phyloP scores from a whole-genome alignment of 2,797 vertebrate genomes.

The Geotria australis region DNA sequence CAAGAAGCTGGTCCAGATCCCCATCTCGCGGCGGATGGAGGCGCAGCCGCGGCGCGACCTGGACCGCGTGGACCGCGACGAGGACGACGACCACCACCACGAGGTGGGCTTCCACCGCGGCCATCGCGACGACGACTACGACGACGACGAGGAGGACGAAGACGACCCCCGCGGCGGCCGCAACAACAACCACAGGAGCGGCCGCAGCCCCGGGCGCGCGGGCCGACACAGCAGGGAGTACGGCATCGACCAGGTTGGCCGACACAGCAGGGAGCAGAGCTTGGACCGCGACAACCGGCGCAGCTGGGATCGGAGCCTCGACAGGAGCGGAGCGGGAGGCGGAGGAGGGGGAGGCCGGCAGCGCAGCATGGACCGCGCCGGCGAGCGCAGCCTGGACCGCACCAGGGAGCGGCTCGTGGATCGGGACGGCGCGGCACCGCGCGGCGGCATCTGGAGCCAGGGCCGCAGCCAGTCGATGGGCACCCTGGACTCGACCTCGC shows the following conservation, averaged over 20 bases:
- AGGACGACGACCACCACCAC: background rate
- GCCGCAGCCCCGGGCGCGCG: too few species aligned
- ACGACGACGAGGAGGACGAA: too few species aligned
- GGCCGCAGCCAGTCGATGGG: background rate
- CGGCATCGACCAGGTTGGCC: too few species aligned
- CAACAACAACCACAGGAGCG: too few species aligned
- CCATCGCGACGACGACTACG: background rate
- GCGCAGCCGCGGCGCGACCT: background rate
- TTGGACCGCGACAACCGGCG: too few species aligned
- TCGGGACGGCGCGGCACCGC: background rate
- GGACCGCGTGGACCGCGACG: background rate
- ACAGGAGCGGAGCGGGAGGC: background rate
- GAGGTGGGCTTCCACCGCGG: background rate
- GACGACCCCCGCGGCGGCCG: too few species aligned
- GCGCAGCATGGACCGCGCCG: background rate
- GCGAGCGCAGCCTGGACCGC: background rate
- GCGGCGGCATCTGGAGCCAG: background rate
- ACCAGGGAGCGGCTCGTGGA: background rate
- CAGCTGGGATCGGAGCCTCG: too few species aligned
- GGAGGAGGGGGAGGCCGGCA: background rate
- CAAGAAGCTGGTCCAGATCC: background rate
- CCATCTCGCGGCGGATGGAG: background rate
- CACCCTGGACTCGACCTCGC: background rate
- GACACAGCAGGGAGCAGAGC: too few species aligned
- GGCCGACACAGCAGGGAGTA: too few species aligned